These are phyloP conservation scores for Lucinisca nassula DNA, from an alignment of 2,888 invertebrate genomes.

Conservation along the genomic window DNA sequence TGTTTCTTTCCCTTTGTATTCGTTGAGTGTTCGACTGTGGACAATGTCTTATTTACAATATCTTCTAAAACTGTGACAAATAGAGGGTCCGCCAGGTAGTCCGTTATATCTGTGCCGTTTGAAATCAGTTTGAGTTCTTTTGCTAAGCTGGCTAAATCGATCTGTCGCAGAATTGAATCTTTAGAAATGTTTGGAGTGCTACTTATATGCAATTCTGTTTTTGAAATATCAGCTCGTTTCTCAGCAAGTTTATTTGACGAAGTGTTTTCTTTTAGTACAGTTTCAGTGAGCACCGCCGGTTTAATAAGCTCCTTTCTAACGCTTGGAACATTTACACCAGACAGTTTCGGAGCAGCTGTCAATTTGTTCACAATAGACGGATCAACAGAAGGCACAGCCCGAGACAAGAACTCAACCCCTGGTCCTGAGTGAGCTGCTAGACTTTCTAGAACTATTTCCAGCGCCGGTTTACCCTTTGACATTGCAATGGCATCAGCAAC, in stretches of 20 bases:
- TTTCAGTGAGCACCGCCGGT: background rate
- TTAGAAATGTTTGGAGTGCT: background rate
- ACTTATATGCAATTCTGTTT: background rate
- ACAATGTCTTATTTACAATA: background rate
- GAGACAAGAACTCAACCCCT: background rate
- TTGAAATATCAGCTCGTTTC: background rate
- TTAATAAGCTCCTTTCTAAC: background rate
- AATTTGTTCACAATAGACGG: background rate
- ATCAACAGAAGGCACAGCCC: background rate
- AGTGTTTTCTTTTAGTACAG: background rate
- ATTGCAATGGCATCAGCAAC: too few species aligned
- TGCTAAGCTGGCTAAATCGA: background rate
- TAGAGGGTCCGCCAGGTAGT: background rate
- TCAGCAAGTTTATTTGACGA: background rate
- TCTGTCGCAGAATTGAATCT: background rate
- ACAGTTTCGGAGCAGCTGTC: background rate
- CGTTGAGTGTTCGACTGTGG: background rate
- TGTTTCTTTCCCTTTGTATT: background rate
- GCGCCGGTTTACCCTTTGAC: background rate
- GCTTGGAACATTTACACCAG: background rate
- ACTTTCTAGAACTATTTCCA: background rate
- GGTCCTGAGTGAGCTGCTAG: background rate
- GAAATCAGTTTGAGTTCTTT: background rate
- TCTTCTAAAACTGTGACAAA: background rate
- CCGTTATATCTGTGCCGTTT: background rate